A percentile compares a stretch with the other conserved stretches of the same genome.
Conservation (phyloP, 2,797 vertebrate genomes). For the Perodicticus potto region DNA sequence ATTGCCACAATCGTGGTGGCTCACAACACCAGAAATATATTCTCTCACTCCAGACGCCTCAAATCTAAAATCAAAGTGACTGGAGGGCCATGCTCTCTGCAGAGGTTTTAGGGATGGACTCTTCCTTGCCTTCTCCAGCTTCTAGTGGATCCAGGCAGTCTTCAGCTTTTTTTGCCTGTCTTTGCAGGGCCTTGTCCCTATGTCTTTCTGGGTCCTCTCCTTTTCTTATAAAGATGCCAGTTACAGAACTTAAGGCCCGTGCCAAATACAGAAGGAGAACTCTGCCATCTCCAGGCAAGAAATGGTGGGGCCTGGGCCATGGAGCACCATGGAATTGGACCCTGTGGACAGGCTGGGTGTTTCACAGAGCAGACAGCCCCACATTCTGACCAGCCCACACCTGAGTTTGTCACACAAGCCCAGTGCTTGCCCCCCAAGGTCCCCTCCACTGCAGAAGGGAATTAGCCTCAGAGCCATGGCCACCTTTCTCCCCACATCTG, state of each 20-base stretch:
- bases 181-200: rapidly evolving
- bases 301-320: background rate
- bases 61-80: background rate
- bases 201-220: background rate
- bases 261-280: background rate
- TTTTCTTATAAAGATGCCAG: background rate
- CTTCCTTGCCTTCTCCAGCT: background rate
- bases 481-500: no score
- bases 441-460: background rate
- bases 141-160: background rate
- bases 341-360: rapidly evolving
- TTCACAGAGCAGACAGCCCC: background rate
- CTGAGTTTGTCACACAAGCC: rapidly evolving
- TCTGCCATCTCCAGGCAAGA: background rate
- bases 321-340: rapidly evolving
- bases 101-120: background rate
- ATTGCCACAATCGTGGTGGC: background rate
- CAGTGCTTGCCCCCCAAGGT: rapidly evolving
- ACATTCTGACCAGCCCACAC: rapidly evolving
- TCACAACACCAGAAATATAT: background rate
- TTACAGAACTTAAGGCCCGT: background rate
- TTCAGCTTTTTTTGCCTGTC: background rate
- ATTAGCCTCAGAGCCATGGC: rapidly evolving
- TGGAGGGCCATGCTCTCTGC: rapidly evolving
- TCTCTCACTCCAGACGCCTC: background rate